Evolutionary conservation across 2,797 vertebrate genomes (phyloP).

Genomic region (Oryzias dopingdopingensis): DNA sequence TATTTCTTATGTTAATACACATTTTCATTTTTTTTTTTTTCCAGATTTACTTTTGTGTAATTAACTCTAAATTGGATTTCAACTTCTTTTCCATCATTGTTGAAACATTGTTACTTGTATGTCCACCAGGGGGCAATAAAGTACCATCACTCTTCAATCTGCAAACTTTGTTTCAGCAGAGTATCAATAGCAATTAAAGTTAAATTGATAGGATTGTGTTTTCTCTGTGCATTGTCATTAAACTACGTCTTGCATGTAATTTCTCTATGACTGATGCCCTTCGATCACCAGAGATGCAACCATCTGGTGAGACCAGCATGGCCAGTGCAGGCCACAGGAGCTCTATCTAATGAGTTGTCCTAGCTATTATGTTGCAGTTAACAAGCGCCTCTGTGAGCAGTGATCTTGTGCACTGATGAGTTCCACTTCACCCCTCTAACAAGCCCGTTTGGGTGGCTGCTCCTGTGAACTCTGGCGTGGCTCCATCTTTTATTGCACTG

Average conservation of each 20-base stretch:
- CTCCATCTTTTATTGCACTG: slow-evolving; percentile 42
- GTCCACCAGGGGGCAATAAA: slow-evolving; percentile 69
- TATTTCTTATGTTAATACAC: too few relatives aligned
- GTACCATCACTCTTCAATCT: slow-evolving; percentile 25
- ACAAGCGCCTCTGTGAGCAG: slow-evolving; percentile 62
- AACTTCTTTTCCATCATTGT: too few relatives aligned
- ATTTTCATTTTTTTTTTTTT: too few relatives aligned
- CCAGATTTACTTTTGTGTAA: too few relatives aligned
- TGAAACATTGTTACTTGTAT: too few relatives aligned
- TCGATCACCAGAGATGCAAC: slow-evolving; percentile 29
- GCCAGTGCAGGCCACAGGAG: slow-evolving; percentile 34
- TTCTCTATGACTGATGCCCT: slow-evolving; percentile 33
- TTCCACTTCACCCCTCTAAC: slow-evolving; percentile 55
- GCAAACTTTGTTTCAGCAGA: slow-evolving; percentile 22
- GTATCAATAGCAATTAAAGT: slow-evolving; percentile 33
- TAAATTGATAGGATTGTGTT: slow-evolving; percentile 6
- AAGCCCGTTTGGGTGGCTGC: slow-evolving; percentile 51
- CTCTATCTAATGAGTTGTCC: slow-evolving; percentile 63
- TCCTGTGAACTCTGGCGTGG: slow-evolving; percentile 39
- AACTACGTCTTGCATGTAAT: slow-evolving; percentile 10
- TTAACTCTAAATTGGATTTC: too few relatives aligned
- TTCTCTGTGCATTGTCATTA: slow-evolving; percentile 6
- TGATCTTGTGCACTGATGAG: slow-evolving; percentile 63
- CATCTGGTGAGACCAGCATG: slow-evolving; percentile 53
- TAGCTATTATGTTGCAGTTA: slow-evolving; percentile 49